Conservation (phyloP, 2,113 vertebrate genomes). For the Actinemys pallida region DNA sequence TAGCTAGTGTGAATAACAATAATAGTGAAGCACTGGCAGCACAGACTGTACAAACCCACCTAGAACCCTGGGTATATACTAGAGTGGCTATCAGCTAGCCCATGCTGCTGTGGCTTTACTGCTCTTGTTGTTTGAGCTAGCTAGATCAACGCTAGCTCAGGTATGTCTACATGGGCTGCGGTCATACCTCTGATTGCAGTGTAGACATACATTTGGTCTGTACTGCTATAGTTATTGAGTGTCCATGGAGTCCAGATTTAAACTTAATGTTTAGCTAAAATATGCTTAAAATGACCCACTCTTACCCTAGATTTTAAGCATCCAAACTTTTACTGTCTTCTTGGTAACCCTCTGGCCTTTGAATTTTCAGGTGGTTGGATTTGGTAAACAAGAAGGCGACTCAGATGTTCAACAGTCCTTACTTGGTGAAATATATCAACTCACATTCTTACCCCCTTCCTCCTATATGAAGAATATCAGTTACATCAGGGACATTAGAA, state of each 20-base stretch:
- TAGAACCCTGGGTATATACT: background rate
- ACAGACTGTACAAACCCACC: background rate
- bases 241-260: background rate
- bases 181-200: background rate
- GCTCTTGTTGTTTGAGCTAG: background rate
- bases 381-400: conserved; percentile 84
- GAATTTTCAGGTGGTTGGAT: conserved; percentile 86
- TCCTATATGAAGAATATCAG: conserved; percentile 68
- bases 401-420: conserved; percentile 48
- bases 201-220: background rate
- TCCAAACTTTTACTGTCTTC: background rate
- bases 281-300: background rate
- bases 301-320: background rate
- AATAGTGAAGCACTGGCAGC: background rate
- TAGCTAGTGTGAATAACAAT: background rate
- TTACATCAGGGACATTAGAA: conserved; percentile 84
- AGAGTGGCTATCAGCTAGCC: background rate
- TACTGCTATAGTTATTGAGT: background rate
- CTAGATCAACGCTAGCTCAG: background rate
- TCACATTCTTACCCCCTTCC: conserved; percentile 83
- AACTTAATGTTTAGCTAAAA: background rate
- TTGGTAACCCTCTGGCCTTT: background rate
- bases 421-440: conserved; percentile 81
- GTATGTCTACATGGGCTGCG: background rate
- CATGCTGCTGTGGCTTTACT: background rate